Conservation (phyloP, 2,888 invertebrate species). For the Drosophila eohydei region DNA sequence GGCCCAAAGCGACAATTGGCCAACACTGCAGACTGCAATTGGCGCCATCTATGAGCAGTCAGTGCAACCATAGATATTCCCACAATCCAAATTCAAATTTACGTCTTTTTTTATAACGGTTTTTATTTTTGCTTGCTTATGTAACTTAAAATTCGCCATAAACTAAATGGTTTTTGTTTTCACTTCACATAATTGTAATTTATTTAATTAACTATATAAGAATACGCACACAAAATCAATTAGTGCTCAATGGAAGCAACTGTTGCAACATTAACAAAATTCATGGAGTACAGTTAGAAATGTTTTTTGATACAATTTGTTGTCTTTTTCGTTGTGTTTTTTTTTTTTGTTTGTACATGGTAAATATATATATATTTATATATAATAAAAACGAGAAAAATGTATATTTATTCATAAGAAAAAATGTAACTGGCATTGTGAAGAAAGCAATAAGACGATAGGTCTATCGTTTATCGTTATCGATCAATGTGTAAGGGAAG, state of each 20-base stretch:
- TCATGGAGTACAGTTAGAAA: conserved; percentile 42
- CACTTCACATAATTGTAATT: conserved; percentile 44
- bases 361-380: conserved; percentile 20
- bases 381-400: conserved; percentile 43
- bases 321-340: conserved; percentile 23
- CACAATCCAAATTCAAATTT: neutral
- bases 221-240: conserved; percentile 59
- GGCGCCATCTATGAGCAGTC: neutral
- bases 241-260: conserved; percentile 69
- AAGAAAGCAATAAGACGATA: conserved; percentile 1
- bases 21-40: neutral
- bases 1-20: neutral
- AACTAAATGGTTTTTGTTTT: conserved; percentile 55
- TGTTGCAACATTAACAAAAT: conserved; percentile 53
- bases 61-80: neutral
- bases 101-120: conserved; percentile 63
- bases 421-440: conserved; percentile 50
- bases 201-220: conserved; percentile 70
- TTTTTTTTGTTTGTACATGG: conserved; percentile 43
- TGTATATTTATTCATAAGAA: neutral
- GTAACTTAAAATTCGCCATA: conserved; percentile 70
- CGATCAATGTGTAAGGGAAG: conserved; percentile 40
- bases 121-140: conserved; percentile 60
- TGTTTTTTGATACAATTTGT: conserved; percentile 19
- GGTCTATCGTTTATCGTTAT: conserved; percentile 17